Percentiles rank a stretch among this genome's conserved stretches.
Evolutionary conservation across 2,797 vertebrate genomes (phyloP).

Genomic region (Pseudomugil tenellus): DNA sequence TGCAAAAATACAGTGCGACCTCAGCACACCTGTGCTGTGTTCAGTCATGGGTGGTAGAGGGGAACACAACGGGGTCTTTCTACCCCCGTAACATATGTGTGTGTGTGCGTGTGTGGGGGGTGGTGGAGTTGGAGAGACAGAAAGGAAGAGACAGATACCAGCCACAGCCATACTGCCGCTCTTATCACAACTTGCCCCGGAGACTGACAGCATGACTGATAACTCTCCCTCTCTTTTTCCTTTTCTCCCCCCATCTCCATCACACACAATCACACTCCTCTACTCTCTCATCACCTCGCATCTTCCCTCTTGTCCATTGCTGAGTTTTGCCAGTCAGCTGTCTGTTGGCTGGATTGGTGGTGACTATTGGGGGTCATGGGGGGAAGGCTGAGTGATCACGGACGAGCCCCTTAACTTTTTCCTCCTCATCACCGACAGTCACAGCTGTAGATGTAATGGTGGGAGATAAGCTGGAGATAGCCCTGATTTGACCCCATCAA

Average conservation of each 20-base stretch:
- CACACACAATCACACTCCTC: constrained; percentile 45
- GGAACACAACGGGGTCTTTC: constrained; percentile 64
- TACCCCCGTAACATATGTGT: constrained; percentile 29
- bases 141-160: constrained; percentile 54
- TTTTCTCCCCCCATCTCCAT: constrained; percentile 21
- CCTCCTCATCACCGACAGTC: constrained; percentile 49
- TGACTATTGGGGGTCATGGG: no score
- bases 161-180: constrained; percentile 41
- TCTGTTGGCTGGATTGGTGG: constrained; percentile 36
- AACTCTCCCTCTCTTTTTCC: constrained; percentile 57
- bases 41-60: constrained; percentile 62
- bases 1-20: constrained; percentile 36
- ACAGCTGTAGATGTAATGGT: constrained; percentile 42
- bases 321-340: constrained; percentile 23
- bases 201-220: constrained; percentile 78
- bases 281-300: constrained; percentile 24
- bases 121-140: constrained; percentile 7
- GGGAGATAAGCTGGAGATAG: constrained; percentile 65
- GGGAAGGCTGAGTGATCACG: constrained; percentile 48
- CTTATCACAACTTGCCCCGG: constrained; percentile 72
- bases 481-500: constrained; percentile 62
- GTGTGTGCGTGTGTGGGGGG: constrained; percentile 22
- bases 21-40: constrained; percentile 65
- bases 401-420: constrained; percentile 45
- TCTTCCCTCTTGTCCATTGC: not conserved